phyloP scores from a whole-genome alignment of 1,140 invertebrate genomes.

The Nasonia vitripennis region DNA sequence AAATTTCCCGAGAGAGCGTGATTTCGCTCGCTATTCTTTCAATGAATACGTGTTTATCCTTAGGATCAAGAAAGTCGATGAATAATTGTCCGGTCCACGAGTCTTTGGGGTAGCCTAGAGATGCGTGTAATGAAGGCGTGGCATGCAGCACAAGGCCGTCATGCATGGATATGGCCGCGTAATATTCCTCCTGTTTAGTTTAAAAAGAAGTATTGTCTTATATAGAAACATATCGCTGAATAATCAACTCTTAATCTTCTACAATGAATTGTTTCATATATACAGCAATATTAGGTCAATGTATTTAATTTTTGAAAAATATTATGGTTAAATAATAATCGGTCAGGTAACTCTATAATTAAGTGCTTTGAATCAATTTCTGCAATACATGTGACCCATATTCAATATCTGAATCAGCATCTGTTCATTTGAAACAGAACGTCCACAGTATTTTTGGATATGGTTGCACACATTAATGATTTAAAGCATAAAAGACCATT shows the following conservation, averaged over 20 bases:
- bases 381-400: too few relatives aligned
- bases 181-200: constrained; percentile 81
- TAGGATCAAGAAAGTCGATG: constrained; percentile 89
- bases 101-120: constrained; percentile 88
- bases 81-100: constrained; percentile 91
- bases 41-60: constrained; percentile 80
- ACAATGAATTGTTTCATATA: not conserved
- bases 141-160: constrained; percentile 88
- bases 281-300: not conserved
- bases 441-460: too few relatives aligned
- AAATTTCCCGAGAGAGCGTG: constrained; percentile 59
- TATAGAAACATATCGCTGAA: not conserved
- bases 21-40: constrained; percentile 77
- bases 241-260: not conserved
- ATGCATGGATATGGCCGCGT: constrained; percentile 86
- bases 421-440: not conserved
- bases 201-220: constrained; percentile 15
- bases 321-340: not conserved
- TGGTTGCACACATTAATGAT: too few relatives aligned
- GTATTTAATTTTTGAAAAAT: not conserved
- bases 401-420: not conserved
- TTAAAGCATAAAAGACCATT: not conserved
- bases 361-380: not conserved
- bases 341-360: not conserved
- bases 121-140: constrained; percentile 80